Percentiles rank a stretch among this genome's conserved stretches.
phyloP scores from a whole-genome alignment of 1,140 invertebrate genomes.

The Drosophila parvula region DNA sequence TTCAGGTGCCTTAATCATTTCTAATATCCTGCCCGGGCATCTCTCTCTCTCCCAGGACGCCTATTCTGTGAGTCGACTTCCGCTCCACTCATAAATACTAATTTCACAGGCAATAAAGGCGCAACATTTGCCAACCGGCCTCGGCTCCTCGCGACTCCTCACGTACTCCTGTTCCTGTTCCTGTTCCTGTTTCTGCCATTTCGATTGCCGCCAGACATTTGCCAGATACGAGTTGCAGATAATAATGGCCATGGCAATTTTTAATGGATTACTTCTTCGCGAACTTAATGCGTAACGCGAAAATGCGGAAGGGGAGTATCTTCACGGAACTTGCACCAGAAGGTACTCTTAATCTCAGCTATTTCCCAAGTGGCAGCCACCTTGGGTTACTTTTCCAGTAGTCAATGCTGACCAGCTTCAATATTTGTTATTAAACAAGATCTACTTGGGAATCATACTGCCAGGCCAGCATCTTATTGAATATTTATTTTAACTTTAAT shows the following conservation, averaged over 20 bases:
- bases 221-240: conserved; percentile 60
- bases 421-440: too few species aligned
- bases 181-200: conserved; percentile 48
- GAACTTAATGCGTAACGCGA: conserved; percentile 6
- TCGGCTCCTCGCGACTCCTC: conserved; percentile 38
- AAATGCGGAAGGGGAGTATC: too few species aligned
- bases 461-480: background rate
- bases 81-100: conserved; percentile 81
- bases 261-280: conserved; percentile 69
- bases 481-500: background rate
- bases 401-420: too few species aligned
- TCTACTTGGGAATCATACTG: background rate
- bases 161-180: conserved; percentile 40
- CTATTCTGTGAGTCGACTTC: conserved; percentile 56
- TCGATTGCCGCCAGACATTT: conserved; percentile 69
- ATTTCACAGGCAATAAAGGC: conserved; percentile 84
- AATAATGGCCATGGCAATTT: conserved; percentile 52
- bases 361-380: background rate
- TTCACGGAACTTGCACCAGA: background rate
- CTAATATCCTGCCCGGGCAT: conserved; percentile 74
- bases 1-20: conserved; percentile 82
- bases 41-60: conserved; percentile 58
- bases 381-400: too few species aligned
- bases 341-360: background rate
- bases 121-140: conserved; percentile 64